Base-by-base conservation (phyloP, 2,888 invertebrate species). In the Stenotaenia linearis region DNA sequence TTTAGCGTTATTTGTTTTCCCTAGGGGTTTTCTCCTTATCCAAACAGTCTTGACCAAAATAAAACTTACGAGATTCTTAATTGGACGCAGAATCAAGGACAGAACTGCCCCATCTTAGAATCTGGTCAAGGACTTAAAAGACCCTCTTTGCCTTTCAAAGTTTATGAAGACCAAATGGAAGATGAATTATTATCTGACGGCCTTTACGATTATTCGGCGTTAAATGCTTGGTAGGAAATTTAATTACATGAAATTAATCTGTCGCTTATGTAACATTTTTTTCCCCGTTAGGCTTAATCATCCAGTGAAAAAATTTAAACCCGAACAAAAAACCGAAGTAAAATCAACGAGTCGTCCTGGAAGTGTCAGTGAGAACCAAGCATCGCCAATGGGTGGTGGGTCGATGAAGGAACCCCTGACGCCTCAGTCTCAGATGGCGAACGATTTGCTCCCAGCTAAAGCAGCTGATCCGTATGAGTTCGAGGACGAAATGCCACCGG, bases 291-390 rank as follows among this genome's bases (percentile, higher is more conserved):
- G 95, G 95, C 89, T 95, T 84, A 92, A 95, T 86, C 93, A 95
- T 88, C 95, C 96, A 0, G 93, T 96, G 81, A 97, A 96, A 88
- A 91, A 93, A 84, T 92, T 94, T 87, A 93, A 94, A 87, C 89
- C 90, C 7, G 80, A 80, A 30, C 45, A 45, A 25, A 79, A 79
- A 37, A 80, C 82, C n/a, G 84, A 84, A 69, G 75, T 81, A 35
- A 82, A 82, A 74, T 80, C 80, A 1, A 80, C 80, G 18, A 75
- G 75, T 77, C 79, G 61, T 23, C 80, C 32, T 9, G 75, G 78
- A 15, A 80, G 79, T 45, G 30, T 45, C 1, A 69, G 77, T 18
- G 74, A 76, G n/a, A 77, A 69, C 37, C 79, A 61, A 75, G 35
- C 75, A 7, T 80, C 80, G 5, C 61, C 78, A 18, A 32, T 75